phyloP scores from a whole-genome alignment of 2,113 vertebrate species.

The Nannospalax galili region DNA sequence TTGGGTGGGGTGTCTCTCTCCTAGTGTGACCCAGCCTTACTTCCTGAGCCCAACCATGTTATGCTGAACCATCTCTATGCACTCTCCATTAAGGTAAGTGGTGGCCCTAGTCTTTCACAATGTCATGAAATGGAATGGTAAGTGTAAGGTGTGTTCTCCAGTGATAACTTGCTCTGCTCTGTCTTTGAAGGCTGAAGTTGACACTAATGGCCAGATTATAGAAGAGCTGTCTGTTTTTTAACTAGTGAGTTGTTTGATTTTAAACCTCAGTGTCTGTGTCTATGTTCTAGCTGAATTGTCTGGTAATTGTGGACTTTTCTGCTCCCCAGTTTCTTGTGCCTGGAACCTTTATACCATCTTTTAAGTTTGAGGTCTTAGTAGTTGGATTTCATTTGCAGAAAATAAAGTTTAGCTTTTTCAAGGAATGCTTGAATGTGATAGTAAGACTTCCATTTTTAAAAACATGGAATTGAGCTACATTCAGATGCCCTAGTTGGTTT shows the following conservation, averaged over 20 bases:
- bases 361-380: not conserved
- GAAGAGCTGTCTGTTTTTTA: not conserved
- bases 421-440: not conserved
- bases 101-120: not conserved
- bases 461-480: not conserved
- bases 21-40: conserved; percentile 97
- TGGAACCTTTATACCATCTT: not conserved
- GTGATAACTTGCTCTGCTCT: not conserved
- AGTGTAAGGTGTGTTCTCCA: not conserved
- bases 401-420: conserved; percentile 4
- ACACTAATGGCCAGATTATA: not conserved
- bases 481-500: not conserved
- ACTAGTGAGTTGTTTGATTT: not conserved
- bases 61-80: conserved; percentile 99
- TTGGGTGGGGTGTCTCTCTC: conserved; percentile 27
- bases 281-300: not conserved
- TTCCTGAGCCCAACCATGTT: conserved; percentile 98
- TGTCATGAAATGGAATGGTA: not conserved
- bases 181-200: not conserved
- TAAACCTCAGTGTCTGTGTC: not conserved
- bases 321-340: not conserved
- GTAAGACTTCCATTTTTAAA: not conserved
- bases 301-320: not conserved
- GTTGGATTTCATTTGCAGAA: not conserved
- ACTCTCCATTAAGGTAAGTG: conserved; percentile 96